These are phyloP conservation scores for Schizopygopsis pylzovi DNA, from an alignment of 2,797 vertebrate species.

Conservation along the genomic window DNA sequence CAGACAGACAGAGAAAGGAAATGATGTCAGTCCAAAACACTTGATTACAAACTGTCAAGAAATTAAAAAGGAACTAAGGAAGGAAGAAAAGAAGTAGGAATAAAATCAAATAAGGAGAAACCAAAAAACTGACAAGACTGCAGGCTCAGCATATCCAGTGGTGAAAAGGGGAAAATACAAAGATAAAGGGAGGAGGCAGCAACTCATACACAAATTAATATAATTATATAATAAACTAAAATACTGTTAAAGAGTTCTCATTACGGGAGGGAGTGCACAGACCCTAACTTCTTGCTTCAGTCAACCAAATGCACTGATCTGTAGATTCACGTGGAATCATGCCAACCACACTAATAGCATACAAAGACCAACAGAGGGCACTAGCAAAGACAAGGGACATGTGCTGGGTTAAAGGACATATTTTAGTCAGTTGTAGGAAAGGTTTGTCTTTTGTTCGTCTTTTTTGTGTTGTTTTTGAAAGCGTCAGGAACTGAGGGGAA, in stretches of 20 bases:
- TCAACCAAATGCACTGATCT: slow-evolving; percentile 94
- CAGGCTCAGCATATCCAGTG: slow-evolving; percentile 59
- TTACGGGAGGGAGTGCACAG: slow-evolving; percentile 65
- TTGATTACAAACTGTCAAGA: slow-evolving; percentile 5
- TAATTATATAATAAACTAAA: slow-evolving; percentile 20
- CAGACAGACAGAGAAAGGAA: slow-evolving; percentile 26
- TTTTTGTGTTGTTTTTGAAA: neutral
- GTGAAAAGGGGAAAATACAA: slow-evolving; percentile 43
- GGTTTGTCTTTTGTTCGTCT: neutral
- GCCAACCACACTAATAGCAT: slow-evolving; percentile 67
- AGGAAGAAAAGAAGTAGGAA: slow-evolving; percentile 30
- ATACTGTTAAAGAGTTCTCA: slow-evolving; percentile 28
- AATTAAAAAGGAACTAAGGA: slow-evolving; percentile 29
- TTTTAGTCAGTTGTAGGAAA: neutral
- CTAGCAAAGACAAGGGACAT: slow-evolving; percentile 43
- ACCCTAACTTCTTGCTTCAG: slow-evolving; percentile 56
- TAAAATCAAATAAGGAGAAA: slow-evolving; percentile 24
- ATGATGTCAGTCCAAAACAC: slow-evolving; percentile 7
- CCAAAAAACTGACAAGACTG: slow-evolving; percentile 57
- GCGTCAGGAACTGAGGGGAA: neutral
- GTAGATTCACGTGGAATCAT: slow-evolving; percentile 75
- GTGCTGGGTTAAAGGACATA: slow-evolving; percentile 41
- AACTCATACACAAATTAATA: slow-evolving; percentile 50
- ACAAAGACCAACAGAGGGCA: slow-evolving; percentile 54
- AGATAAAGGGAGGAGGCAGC: slow-evolving; percentile 42